A percentile compares a stretch with the other conserved stretches of the same genome.
These are phyloP conservation scores for Xyliphius kryptos DNA, from an alignment of 2,113 vertebrate species.

Conservation along the genomic window DNA sequence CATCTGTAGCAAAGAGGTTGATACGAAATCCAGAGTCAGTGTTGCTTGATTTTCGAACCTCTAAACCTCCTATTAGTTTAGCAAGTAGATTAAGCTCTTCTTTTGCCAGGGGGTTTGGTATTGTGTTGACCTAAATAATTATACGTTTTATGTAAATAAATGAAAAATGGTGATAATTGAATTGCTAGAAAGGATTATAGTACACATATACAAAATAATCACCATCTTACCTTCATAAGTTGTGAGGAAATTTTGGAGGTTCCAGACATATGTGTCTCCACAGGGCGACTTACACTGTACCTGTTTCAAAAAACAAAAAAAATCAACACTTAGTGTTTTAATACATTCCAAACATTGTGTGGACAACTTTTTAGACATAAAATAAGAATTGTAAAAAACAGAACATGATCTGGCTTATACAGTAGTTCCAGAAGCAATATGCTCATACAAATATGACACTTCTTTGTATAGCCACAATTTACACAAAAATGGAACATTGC, in stretches of 20 bases:
- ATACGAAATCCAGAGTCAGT: slow-evolving; percentile 78
- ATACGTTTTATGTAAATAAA: too few relatives aligned
- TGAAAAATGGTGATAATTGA: too few relatives aligned
- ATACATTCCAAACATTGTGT: too few relatives aligned
- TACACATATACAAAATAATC: not conserved
- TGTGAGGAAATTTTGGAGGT: slow-evolving; percentile 74
- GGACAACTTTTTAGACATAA: too few relatives aligned
- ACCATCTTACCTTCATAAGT: slow-evolving; percentile 71
- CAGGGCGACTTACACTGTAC: slow-evolving; percentile 84
- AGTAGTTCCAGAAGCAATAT: too few relatives aligned
- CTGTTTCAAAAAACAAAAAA: slow-evolving; percentile 50
- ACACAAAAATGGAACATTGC: too few relatives aligned
- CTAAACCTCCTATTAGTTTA: slow-evolving; percentile 83
- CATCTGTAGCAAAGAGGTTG: slow-evolving; percentile 86
- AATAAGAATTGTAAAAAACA: too few relatives aligned
- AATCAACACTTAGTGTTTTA: not conserved
- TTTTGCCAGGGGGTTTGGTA: slow-evolving; percentile 88
- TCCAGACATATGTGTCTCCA: slow-evolving; percentile 84
- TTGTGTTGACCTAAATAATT: slow-evolving; percentile 68
- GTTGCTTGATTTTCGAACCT: slow-evolving; percentile 68
- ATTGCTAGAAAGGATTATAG: too few relatives aligned
- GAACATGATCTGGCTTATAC: too few relatives aligned
- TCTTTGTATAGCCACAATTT: too few relatives aligned
- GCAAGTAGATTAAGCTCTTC: slow-evolving; percentile 93
- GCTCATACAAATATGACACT: too few relatives aligned